Percentiles rank a stretch among this genome's conserved stretches.
phyloP scores from a whole-genome alignment of 2,888 invertebrate genomes.

The Oligia strigilis region DNA sequence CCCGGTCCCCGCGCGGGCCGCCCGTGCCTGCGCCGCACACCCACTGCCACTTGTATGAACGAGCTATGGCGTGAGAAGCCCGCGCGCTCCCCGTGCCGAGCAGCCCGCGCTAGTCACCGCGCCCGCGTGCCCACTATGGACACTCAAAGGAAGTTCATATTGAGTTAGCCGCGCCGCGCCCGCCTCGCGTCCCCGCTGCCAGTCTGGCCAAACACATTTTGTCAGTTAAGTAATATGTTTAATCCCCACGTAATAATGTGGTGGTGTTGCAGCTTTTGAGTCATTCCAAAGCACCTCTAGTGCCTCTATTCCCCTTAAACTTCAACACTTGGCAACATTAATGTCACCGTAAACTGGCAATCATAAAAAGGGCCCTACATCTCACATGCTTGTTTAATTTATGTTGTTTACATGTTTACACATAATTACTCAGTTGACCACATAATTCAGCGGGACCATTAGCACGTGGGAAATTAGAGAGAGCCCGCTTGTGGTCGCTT shows the following conservation, averaged over 20 bases:
- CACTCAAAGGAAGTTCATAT: no score
- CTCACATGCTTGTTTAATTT: constrained; percentile 40
- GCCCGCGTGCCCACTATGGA: no score
- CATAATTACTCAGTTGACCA: constrained; percentile 57
- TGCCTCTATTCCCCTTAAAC: background rate
- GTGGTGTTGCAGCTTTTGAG: background rate
- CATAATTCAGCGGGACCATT: constrained; percentile 61
- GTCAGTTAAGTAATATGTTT: no score
- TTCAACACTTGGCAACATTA: constrained; percentile 14
- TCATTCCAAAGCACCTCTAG: background rate
- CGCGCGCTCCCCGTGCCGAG: no score
- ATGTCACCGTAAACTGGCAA: constrained; percentile 23
- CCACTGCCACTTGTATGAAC: no score
- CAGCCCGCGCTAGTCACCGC: no score
- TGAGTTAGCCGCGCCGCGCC: no score
- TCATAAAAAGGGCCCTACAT: constrained; percentile 46
- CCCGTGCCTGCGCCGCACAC: no score
- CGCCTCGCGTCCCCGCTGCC: no score
- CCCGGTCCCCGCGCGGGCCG: no score
- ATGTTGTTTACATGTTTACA: constrained; percentile 61
- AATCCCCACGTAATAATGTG: background rate
- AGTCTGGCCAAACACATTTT: background rate
- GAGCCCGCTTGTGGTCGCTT: constrained; percentile 42
- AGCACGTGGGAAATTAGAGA: constrained; percentile 42
- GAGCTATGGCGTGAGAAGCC: no score